Base-by-base conservation (phyloP, 2,797 vertebrate species). In the Taenioides sp. region DNA sequence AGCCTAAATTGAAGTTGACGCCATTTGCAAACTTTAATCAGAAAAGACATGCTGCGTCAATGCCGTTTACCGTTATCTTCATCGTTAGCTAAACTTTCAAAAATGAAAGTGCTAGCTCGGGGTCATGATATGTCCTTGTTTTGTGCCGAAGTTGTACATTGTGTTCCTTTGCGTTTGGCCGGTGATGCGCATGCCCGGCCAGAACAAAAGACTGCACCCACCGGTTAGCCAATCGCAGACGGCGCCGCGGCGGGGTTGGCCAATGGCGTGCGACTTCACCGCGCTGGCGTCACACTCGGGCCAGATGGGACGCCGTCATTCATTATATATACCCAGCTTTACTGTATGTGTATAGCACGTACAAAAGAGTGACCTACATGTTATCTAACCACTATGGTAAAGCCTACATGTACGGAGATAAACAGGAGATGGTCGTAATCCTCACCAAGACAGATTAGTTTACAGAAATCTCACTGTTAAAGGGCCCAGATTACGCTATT, bases 281-380 rank as follows among this genome's bases (percentile, higher is more conserved):
- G 17, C 17, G 43, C 47, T 22, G 64, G 81, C 82, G 47, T 87
- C 83, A 71, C 63, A 72, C 70, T 65, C 22, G 47, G 69, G 49
- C 71, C 66, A 72, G 74, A 83, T 75, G 71, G 74, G 71, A 70
- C 67, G 72, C 65, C 72, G 77, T 73, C 74, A 84, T 88, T 83
- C 74, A 81, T 80, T 83, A 69, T 78, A 47, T 78, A 47, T n/a
- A 83, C 76, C 65, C 58, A n/a, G 75, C 73, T 22, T 47, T 69
- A 58, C 54, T 43, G 60, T 54, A 31, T 77, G 67, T 70, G 12
- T 73, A 71, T 49, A 47, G 49, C 71, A 37, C 63, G 59, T 67
- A 75, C 65, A 76, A 61, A 80, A 50, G 31, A 11, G 60, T 88
- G 85, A 87, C 85, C 85, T 80, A 84, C 25, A 86, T 87, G 82